Evolutionary conservation across 2,797 vertebrate species (phyloP), one percentile per base, ranked within the genome.

Genomic region (Bradypodion pumilum): DNA sequence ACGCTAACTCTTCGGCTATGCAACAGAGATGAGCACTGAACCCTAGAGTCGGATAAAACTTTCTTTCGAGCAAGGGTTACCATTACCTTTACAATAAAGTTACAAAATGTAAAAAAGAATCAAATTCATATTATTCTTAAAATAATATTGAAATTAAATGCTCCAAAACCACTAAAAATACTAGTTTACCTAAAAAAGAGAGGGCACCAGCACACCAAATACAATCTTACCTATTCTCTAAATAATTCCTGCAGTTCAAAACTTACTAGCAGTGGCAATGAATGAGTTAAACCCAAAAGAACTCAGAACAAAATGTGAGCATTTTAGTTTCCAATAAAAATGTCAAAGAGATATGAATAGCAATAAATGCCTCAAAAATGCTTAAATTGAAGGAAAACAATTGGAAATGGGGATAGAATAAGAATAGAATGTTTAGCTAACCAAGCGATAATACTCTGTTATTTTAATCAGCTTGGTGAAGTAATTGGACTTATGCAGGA

Each of bases 311-410:
- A 93, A 93, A 91, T 32, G 77, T 86, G 91, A 84, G 90, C 91
- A 92, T 92, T 95, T 95, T 94, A 94, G 95, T 94, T 95, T 95
- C 91, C 94, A 95, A 94, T 95, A 95, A 95, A 88, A 81, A 73
- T 73, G 59, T 91, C 90, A 86, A 90, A 90, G 87, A 92, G 90
- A 94, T 94, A 93, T 95, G 95, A 95, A 95, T 95, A 95, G 94
- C 94, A 94, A 92, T 95, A 94, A 93, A 95, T 95, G 94, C 93
- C 92, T 93, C 94, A 93, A 94, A 94, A 95, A 95, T 94, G 94
- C 94, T 95, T 94, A 95, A 93, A 95, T 94, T 94, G 94, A 95
- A 95, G 91, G 92, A 92, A 95, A 95, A 95, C 94, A 94, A 94
- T 95, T 94, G 94, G 90, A 95, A 95, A 94, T 94, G 93, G 95